Evolutionary conservation across 1,140 invertebrate species (phyloP), one percentile per base, ranked within the genome.

Genomic region (Drosophila hydei): DNA sequence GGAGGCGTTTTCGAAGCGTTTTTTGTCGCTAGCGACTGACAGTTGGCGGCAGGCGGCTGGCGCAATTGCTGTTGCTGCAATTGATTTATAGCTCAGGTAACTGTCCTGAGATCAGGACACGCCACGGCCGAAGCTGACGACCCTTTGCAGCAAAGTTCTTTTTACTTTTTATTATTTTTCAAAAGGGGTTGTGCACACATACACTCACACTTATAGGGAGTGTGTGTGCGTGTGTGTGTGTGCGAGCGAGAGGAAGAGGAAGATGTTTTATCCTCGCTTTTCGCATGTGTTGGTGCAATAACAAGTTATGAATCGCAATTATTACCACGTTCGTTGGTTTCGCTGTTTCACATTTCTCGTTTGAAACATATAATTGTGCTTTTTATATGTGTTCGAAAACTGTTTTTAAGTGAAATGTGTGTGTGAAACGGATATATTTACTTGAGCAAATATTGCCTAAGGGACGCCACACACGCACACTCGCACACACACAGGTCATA

Each of bases 221-320:
- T 3, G 19, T 8, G 19, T 4, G 30, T 16, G 19, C 3, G 6
- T 23, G 33, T 12, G 36, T 23, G 33, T n/a, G 25, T 16, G 52
- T 5, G 33, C 5, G 18, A 19, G 36, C 19, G 27, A 23, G 30
- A 36, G 16, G 4, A 12, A 12, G 4, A 54, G 55, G 19, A 19
- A 16, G 33, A 9, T 23, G 19, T 64, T 79, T 73, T 80, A 71
- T 84, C 73, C 80, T 80, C 68, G 33, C 51, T 63, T 67, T 52
- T 72, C 77, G 81, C 81, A 81, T 87, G 83, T 87, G 83, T 87
- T 83, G 58, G 83, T 79, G 78, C 75, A 72, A 88, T 88, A 88
- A 89, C 84, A 88, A 88, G 83, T 88, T 88, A 88, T 88, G 83
- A 87, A 88, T 81, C 65, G 83, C 77, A 87, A 88, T 87, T 88